Conservation (phyloP, 1,140 invertebrate genomes). For the Stegodyphus dumicola region DNA sequence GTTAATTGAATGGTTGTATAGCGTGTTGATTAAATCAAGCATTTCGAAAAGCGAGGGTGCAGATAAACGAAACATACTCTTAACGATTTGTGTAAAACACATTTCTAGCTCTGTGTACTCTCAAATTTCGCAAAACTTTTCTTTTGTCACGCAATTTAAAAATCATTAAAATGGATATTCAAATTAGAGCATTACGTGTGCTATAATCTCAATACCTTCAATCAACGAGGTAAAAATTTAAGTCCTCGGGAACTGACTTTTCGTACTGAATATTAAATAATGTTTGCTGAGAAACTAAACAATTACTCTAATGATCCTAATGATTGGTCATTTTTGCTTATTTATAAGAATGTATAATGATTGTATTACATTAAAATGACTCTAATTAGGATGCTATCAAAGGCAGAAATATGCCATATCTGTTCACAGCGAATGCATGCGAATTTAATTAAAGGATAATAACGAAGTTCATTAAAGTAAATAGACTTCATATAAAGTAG, state of each 20-base stretch:
- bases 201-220: too few relatives aligned
- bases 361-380: too few relatives aligned
- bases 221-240: too few relatives aligned
- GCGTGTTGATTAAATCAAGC: constrained; percentile 38
- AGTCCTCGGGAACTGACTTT: too few relatives aligned
- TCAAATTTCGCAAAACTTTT: not conserved
- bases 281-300: not conserved
- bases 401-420: not conserved
- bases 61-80: not conserved
- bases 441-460: constrained; percentile 37
- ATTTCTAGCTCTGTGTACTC: constrained; percentile 7
- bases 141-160: too few relatives aligned
- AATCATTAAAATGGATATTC: too few relatives aligned
- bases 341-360: too few relatives aligned
- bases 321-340: too few relatives aligned
- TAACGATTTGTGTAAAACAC: constrained; percentile 24
- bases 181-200: too few relatives aligned
- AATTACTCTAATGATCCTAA: constrained; percentile 41
- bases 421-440: constrained; percentile 7
- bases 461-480: constrained; percentile 48
- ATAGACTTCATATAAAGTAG: constrained; percentile 35
- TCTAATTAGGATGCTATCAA: not conserved
- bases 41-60: constrained; percentile 1
- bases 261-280: too few relatives aligned
- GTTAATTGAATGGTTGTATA: constrained; percentile 42